phyloP scores from a whole-genome alignment of 2,797 vertebrate species.

The Sebastes paucispinis region DNA sequence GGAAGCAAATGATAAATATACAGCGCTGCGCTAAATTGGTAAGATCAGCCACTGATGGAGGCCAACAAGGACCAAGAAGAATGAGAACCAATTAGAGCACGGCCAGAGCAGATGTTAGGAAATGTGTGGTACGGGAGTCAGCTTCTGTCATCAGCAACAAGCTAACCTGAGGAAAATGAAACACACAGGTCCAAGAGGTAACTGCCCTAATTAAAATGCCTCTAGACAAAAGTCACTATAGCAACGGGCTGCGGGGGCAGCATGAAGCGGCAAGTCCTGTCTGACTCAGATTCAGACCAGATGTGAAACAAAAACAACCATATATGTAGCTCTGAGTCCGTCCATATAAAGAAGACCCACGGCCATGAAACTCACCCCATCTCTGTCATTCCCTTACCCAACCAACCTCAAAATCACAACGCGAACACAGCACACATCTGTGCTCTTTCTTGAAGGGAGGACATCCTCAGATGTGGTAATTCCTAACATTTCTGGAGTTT shows the following conservation, averaged over 20 bases:
- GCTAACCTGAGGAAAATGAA: conserved; percentile 27
- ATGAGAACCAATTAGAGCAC: conserved; percentile 1
- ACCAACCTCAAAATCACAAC: not conserved
- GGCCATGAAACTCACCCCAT: not conserved
- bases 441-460: not conserved
- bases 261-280: not conserved
- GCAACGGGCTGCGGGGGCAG: conserved; percentile 19
- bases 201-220: conserved; percentile 38
- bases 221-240: conserved; percentile 32
- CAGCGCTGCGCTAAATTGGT: not conserved
- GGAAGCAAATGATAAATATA: not conserved
- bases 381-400: not conserved
- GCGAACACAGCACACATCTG: not conserved
- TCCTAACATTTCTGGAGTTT: not conserved
- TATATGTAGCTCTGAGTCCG: not conserved
- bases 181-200: conserved; percentile 38
- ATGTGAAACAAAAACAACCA: conserved; percentile 27
- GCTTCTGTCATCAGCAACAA: conserved; percentile 15
- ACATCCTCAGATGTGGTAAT: not conserved
- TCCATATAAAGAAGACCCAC: not conserved
- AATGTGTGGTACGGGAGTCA: not conserved
- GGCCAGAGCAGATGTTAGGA: conserved; percentile 14
- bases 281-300: conserved; percentile 35
- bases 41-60: not conserved
- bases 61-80: not conserved